These are phyloP conservation scores for Phoenicopterus ruber DNA, from an alignment of 2,113 vertebrate species.

Conservation along the genomic window DNA sequence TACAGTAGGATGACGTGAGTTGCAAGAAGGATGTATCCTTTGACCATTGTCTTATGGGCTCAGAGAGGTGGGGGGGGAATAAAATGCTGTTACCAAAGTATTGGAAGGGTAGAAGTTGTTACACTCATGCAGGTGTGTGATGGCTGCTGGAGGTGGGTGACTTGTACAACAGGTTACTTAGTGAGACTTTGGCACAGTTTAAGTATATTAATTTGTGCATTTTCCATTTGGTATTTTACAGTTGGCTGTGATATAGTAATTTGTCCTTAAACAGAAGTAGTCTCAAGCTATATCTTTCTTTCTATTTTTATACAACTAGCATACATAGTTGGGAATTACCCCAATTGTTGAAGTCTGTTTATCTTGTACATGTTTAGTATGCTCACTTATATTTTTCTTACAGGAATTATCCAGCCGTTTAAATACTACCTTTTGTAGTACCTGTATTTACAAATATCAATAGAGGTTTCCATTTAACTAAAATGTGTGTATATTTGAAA, in stretches of 20 bases:
- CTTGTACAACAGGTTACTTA: neutral
- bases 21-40: neutral
- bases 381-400: neutral
- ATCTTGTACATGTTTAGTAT: neutral
- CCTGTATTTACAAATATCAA: neutral
- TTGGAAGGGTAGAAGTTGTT: neutral
- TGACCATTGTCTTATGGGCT: rapidly evolving
- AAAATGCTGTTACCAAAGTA: neutral
- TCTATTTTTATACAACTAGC: neutral
- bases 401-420: neutral
- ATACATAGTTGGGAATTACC: neutral
- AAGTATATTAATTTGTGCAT: neutral
- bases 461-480: neutral
- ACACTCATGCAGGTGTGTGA: neutral
- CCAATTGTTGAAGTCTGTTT: neutral
- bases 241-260: neutral
- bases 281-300: neutral
- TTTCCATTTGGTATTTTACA: neutral
- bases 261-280: neutral
- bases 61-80: neutral
- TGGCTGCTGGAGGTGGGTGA: neutral
- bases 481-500: neutral
- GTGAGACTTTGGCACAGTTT: neutral
- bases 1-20: no score
- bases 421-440: neutral